phyloP scores from a whole-genome alignment of 2,113 vertebrate genomes.

The Thinocorus orbignyianus region DNA sequence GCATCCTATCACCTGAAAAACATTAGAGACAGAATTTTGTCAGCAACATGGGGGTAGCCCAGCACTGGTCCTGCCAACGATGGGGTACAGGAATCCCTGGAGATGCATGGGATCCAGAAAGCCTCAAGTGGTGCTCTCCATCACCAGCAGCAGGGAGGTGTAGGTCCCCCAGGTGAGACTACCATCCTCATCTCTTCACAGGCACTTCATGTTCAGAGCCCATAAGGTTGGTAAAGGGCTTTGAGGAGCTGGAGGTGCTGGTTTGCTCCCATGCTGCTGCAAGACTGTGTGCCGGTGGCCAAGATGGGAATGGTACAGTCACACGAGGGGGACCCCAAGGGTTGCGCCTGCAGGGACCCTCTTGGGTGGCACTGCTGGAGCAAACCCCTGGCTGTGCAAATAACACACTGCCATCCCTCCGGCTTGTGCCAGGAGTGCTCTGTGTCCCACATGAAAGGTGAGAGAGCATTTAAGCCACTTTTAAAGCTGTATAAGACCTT shows the following conservation, averaged over 20 bases:
- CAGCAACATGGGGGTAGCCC: neutral
- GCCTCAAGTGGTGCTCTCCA: neutral
- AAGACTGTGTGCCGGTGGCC: neutral
- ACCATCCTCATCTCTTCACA: neutral
- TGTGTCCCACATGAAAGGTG: neutral
- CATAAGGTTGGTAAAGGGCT: neutral
- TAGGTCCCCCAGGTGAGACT: neutral
- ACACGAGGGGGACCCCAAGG: rapidly evolving
- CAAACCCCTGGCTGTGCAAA: rapidly evolving
- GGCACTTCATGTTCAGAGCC: neutral
- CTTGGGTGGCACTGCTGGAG: rapidly evolving
- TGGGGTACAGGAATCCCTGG: neutral
- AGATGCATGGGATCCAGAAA: neutral
- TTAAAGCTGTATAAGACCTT: slow-evolving; percentile 27
- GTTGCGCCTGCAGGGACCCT: rapidly evolving
- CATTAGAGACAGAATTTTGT: neutral
- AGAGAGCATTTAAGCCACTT: neutral
- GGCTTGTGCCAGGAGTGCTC: neutral
- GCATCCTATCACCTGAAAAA: neutral
- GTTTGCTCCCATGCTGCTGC: neutral
- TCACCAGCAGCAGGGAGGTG: neutral
- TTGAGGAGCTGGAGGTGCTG: neutral
- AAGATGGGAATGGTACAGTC: neutral
- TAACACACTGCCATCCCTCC: neutral
- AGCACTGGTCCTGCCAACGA: no score